Percentiles rank a stretch among this genome's conserved stretches.
phyloP scores from a whole-genome alignment of 2,113 vertebrate species.

The Diglossa brunneiventris region DNA sequence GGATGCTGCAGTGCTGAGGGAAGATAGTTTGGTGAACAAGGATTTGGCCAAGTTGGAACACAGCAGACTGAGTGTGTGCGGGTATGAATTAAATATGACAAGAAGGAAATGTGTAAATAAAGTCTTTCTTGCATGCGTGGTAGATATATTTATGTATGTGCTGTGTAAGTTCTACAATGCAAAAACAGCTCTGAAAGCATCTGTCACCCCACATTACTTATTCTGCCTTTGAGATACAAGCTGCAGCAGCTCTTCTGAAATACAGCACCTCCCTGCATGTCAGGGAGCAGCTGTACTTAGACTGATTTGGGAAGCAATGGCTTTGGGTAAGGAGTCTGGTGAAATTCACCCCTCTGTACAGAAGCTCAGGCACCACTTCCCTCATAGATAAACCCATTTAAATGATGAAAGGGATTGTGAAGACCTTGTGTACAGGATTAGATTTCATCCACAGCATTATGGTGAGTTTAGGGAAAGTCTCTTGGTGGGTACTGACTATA shows the following conservation, averaged over 20 bases:
- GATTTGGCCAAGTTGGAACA: conserved; percentile 36
- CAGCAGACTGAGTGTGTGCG: not conserved
- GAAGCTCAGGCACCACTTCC: not conserved
- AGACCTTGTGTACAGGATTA: not conserved
- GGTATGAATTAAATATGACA: conserved; percentile 57
- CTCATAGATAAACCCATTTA: not conserved
- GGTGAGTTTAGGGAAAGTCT: not conserved
- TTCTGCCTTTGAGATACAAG: conserved; percentile 37
- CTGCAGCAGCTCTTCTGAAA: conserved; percentile 6
- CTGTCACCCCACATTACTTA: conserved; percentile 38
- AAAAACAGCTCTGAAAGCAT: conserved; percentile 57
- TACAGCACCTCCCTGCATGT: not conserved
- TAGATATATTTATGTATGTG: conserved; percentile 46
- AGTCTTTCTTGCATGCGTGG: conserved; percentile 26
- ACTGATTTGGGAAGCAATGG: not conserved
- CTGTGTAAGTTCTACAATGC: conserved; percentile 37
- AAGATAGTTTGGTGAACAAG: conserved; percentile 54
- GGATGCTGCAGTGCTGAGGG: conserved; percentile 34
- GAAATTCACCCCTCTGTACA: not conserved
- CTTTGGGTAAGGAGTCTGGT: not conserved
- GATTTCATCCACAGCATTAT: not conserved
- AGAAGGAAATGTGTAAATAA: conserved; percentile 56
- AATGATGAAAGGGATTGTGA: not conserved
- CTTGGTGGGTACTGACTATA: not conserved
- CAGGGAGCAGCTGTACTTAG: conserved; percentile 20